Conservation (phyloP, 2,888 invertebrate species). For the Acleris cristana region DNA sequence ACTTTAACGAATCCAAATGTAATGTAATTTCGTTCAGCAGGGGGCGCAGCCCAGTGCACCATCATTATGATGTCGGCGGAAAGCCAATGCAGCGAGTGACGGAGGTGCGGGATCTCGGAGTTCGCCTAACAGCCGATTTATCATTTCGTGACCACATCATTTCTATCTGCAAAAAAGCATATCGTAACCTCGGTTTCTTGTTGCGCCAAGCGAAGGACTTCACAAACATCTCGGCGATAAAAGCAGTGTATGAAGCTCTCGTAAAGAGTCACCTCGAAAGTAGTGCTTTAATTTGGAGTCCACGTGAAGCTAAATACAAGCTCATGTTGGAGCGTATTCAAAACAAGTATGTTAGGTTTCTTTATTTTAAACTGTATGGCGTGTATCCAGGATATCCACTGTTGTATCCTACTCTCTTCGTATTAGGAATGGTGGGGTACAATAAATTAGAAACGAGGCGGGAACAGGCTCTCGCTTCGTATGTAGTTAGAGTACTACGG, state of each 20-base stretch:
- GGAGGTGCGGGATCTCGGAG: slow-evolving; percentile 13
- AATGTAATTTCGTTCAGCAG: slow-evolving; percentile 11
- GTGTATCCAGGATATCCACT: not conserved
- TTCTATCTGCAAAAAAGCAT: slow-evolving; percentile 21
- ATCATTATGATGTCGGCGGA: not conserved
- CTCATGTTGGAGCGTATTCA: slow-evolving; percentile 5
- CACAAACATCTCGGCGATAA: not conserved
- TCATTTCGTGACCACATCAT: slow-evolving; percentile 13
- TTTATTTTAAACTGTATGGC: not conserved
- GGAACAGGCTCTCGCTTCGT: not conserved
- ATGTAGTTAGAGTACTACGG: slow-evolving; percentile 4
- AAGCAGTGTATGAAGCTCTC: slow-evolving; percentile 4
- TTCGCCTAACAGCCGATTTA: slow-evolving; percentile 5
- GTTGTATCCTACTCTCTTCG: not conserved
- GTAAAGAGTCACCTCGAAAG: slow-evolving; percentile 8
- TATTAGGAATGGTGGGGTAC: not conserved
- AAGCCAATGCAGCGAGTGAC: not conserved
- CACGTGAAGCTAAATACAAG: slow-evolving; percentile 10
- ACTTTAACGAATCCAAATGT: slow-evolving; percentile 19
- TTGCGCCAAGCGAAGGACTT: not conserved
- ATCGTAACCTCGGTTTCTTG: slow-evolving; percentile 18
- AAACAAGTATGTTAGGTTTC: not conserved
- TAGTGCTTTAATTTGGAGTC: not conserved
- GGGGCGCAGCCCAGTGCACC: not conserved
- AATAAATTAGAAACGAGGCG: not conserved